Conservation (phyloP, 2,888 invertebrate species). For the Syrista parreyssii region DNA sequence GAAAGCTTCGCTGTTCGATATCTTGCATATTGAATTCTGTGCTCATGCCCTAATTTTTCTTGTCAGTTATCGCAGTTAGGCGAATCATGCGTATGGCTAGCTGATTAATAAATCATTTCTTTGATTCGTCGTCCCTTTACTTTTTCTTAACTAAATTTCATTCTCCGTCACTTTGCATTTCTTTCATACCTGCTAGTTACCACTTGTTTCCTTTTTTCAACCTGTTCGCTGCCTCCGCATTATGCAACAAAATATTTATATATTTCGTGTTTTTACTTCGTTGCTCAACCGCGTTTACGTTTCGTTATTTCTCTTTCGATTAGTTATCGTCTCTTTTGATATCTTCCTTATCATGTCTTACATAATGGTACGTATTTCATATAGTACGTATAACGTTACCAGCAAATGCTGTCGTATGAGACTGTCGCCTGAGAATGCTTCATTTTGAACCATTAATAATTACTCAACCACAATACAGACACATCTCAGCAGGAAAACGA, state of each 20-base stretch:
- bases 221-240: background rate
- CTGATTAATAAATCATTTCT: conserved; percentile 14
- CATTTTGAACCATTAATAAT: conserved; percentile 29
- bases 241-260: background rate
- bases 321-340: background rate
- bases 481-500: background rate
- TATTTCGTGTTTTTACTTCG: background rate
- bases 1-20: background rate
- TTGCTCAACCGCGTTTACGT: background rate
- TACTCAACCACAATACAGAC: conserved; percentile 14
- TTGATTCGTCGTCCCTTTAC: background rate
- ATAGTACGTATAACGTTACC: background rate
- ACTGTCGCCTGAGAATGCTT: conserved; percentile 49
- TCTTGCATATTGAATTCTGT: background rate
- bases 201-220: conserved; percentile 11
- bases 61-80: conserved; percentile 8
- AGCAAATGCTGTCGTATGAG: conserved; percentile 23
- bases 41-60: background rate
- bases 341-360: background rate
- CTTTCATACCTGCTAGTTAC: background rate
- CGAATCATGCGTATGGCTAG: conserved; percentile 27
- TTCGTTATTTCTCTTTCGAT: background rate
- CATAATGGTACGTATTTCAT: conserved; percentile 21
- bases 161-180: background rate
- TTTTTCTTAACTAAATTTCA: background rate